Evolutionary conservation across 2,797 vertebrate species (phyloP), one percentile per base, ranked within the genome.

Genomic region (Sciaenops ocellatus): DNA sequence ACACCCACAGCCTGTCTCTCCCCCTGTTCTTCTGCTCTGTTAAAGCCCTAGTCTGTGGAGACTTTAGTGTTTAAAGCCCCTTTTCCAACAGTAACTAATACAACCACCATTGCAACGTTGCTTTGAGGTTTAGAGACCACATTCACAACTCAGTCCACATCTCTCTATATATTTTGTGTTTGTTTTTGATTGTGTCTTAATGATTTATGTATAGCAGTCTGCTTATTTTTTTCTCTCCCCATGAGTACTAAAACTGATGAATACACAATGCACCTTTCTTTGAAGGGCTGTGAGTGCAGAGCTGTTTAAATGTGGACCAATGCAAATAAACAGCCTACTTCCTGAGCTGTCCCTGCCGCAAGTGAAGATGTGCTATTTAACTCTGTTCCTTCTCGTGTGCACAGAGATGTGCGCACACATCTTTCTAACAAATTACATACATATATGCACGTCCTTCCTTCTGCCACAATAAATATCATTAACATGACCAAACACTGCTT

Each of bases 271-370:
- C 13, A 81, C 80, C 61, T 85, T 87, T 90, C 90, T 93, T 90
- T 93, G 90, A 94, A 92, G 87, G 89, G 78, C 78, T 87, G 73
- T 50, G 77, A 88, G 84, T 82, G 85, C 84, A 76, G 70, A 84
- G 90, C 85, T 87, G 87, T 92, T 93, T 89, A 93, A 93, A 92
- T 92, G 86, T 87, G 87, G 85, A 90, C 90, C 84, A 90, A 82
- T 89, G 81, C 85, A 93, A 93, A 91, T 92, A 93, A 93, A 94
- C 92, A 92, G 78, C 85, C 86, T 85, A 90, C 86, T 92, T 94
- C 91, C 93, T 91, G 85, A 85, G 79, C 77, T 73, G 80, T 84
- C 80, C 85, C 79, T 76, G 72, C 80, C 11, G 41, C 81, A 84
- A 82, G 84, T 86, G 66, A 86, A 87, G 82, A 84, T 78, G 69